phyloP scores from a whole-genome alignment of 2,113 vertebrate genomes.

The Planiliza haematocheilus region DNA sequence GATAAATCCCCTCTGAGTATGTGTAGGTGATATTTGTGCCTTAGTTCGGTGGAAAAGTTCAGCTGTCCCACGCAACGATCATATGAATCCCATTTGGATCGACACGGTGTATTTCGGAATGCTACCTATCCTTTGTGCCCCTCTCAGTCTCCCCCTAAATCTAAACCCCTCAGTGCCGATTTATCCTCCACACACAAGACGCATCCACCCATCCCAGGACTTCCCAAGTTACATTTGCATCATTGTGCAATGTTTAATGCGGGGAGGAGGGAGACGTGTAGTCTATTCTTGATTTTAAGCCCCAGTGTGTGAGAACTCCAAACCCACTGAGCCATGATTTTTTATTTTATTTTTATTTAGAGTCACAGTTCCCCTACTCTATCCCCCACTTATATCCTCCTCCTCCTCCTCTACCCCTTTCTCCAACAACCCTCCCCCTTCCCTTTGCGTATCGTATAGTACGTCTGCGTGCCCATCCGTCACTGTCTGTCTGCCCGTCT shows the following conservation, averaged over 20 bases:
- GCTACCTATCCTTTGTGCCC: conserved; percentile 60
- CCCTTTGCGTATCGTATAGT: conserved; percentile 71
- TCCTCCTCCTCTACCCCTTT: conserved; percentile 61
- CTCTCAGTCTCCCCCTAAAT: conserved; percentile 20
- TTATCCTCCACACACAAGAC: conserved; percentile 31
- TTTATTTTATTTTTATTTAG: conserved; percentile 76
- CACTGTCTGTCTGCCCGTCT: conserved; percentile 70
- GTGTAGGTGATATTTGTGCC: conserved; percentile 58
- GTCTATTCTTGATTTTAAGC: conserved; percentile 83
- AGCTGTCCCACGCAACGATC: conserved; percentile 64
- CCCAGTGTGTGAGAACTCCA: conserved; percentile 84
- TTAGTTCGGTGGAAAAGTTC: conserved; percentile 54
- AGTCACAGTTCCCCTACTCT: conserved; percentile 87
- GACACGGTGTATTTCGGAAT: conserved; percentile 76
- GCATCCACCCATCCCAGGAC: conserved; percentile 40
- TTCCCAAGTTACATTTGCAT: conserved; percentile 52
- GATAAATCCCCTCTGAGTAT: conserved; percentile 29
- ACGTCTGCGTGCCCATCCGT: conserved; percentile 66
- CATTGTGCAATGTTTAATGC: conserved; percentile 53
- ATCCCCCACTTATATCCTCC: conserved; percentile 66
- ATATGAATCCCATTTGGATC: conserved; percentile 79
- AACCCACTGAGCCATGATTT: conserved; percentile 79
- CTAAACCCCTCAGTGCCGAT: conserved; percentile 13
- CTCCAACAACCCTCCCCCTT: conserved; percentile 57
- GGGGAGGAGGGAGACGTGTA: conserved; percentile 57